phyloP scores from a whole-genome alignment of 2,797 vertebrate species.

The Rhynchonycteris naso region DNA sequence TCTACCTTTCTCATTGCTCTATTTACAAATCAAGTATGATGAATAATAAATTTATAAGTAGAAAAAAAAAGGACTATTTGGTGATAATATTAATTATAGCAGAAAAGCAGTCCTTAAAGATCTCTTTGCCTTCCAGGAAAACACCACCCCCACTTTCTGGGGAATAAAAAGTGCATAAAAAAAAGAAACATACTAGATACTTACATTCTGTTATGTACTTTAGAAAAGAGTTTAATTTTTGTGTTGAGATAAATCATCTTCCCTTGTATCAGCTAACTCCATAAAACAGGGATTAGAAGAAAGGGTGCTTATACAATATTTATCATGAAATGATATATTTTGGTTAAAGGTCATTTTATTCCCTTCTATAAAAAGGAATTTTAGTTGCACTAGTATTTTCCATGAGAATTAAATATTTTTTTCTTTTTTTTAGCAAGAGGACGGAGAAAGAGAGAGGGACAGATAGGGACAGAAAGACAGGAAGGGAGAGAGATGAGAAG shows the following conservation, averaged over 20 bases:
- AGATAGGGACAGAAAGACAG: too few species aligned
- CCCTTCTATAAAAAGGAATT: not conserved
- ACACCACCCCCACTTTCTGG: not conserved
- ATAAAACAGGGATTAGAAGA: not conserved
- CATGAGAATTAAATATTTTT: not conserved
- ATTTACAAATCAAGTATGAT: not conserved
- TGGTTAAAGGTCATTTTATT: not conserved
- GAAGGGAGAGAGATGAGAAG: too few species aligned
- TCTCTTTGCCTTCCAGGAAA: not conserved
- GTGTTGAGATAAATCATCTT: not conserved
- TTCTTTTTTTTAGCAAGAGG: too few species aligned
- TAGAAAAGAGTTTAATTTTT: not conserved
- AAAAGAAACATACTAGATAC: not conserved
- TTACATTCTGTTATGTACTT: not conserved
- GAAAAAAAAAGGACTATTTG: not conserved
- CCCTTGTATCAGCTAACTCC: not conserved
- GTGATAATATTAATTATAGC: not conserved
- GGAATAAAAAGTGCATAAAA: accelerated
- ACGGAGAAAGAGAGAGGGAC: too few species aligned
- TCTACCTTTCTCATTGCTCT: not conserved
- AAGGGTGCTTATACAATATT: not conserved
- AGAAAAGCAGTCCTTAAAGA: not conserved
- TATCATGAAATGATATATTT: not conserved
- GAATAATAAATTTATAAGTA: not conserved
- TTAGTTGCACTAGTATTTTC: not conserved